Evolutionary conservation across 1,140 invertebrate genomes (phyloP).

Genomic region (Monochamus saltuarius): DNA sequence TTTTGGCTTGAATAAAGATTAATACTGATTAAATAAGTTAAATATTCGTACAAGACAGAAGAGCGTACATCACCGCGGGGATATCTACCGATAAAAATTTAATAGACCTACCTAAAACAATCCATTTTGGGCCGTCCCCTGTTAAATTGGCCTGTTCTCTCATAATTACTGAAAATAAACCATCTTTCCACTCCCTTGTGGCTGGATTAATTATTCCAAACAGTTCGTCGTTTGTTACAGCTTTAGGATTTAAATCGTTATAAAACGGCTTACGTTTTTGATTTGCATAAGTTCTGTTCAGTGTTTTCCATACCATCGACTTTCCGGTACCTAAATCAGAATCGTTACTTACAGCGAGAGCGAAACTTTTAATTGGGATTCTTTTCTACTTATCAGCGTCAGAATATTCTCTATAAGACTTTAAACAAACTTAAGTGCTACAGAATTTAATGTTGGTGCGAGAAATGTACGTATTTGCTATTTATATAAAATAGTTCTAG

Average conservation of each 20-base stretch:
- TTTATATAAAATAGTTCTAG: too few species aligned
- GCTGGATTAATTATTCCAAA: conserved; percentile 94
- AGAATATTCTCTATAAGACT: too few species aligned
- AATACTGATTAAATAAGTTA: too few species aligned
- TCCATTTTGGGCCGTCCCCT: conserved; percentile 90
- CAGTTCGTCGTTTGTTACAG: conserved; percentile 93
- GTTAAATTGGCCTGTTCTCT: conserved; percentile 87
- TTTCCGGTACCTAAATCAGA: conserved; percentile 77
- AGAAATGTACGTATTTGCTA: too few species aligned
- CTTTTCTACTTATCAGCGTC: too few species aligned
- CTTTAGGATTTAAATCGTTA: conserved; percentile 92
- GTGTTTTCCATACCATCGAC: conserved; percentile 88
- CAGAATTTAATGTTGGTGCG: too few species aligned
- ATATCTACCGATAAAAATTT: not conserved
- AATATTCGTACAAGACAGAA: too few species aligned
- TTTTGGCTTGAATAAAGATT: too few species aligned
- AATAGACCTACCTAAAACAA: conserved; percentile 64
- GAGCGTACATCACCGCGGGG: too few species aligned
- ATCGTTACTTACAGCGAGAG: too few species aligned
- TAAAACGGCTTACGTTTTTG: conserved; percentile 80
- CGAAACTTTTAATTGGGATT: too few species aligned
- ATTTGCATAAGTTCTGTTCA: conserved; percentile 76
- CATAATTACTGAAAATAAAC: conserved; percentile 90
- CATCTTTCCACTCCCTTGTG: conserved; percentile 96
- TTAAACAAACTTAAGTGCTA: too few species aligned